These are phyloP conservation scores for Geodia barretti DNA, from an alignment of 37 sponge, comb jelly and placozoan genomes.

Conservation along the genomic window DNA sequence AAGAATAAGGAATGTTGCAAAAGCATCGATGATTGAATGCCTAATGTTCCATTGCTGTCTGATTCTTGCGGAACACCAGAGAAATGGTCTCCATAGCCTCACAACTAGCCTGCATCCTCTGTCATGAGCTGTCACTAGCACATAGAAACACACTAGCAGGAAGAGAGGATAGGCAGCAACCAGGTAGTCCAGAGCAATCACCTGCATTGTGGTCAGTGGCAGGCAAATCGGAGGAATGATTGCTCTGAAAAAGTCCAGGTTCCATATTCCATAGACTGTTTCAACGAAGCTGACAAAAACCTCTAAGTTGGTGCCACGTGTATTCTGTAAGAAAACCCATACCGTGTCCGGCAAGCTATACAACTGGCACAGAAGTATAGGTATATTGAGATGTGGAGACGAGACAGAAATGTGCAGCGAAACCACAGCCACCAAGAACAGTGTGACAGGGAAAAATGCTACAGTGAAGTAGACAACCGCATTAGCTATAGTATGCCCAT, in stretches of 20 bases:
- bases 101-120: no score
- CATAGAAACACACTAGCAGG: background rate
- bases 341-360: background rate
- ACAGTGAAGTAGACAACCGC: background rate
- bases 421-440: background rate
- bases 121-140: no score
- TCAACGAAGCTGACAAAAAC: no score
- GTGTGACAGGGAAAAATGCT: background rate
- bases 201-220: background rate
- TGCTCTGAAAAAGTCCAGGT: background rate
- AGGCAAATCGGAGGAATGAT: background rate
- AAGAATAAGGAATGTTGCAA: background rate
- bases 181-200: background rate
- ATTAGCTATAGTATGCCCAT: background rate
- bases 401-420: background rate
- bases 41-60: background rate
- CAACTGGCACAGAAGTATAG: background rate
- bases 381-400: background rate
- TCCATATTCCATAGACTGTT: background rate
- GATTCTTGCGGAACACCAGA: no score
- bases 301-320: no score
- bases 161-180: background rate
- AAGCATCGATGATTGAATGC: background rate
- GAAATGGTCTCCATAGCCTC: no score
- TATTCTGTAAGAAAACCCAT: no score